Percentiles rank a stretch among this genome's conserved stretches.
These are phyloP conservation scores for Oriolus oriolus DNA, from an alignment of 2,113 vertebrate species.

Conservation along the genomic window DNA sequence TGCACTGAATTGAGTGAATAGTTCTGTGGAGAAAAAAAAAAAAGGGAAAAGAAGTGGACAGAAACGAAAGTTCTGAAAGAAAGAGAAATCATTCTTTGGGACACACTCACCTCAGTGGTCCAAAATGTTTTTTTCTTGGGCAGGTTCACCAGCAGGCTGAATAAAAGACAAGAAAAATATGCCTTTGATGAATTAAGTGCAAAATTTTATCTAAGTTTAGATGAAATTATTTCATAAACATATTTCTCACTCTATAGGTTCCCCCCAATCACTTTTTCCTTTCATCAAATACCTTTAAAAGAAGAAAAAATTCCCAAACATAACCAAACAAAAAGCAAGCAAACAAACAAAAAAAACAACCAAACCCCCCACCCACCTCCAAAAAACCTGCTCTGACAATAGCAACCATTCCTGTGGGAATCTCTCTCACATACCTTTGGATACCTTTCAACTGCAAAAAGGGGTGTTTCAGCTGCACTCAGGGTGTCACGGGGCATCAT, in stretches of 20 bases:
- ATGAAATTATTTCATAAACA: not conserved
- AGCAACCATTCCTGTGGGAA: not conserved
- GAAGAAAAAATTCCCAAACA: not conserved
- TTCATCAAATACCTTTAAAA: not conserved
- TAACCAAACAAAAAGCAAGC: not conserved
- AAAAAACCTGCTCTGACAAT: not conserved
- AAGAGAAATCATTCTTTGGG: not conserved
- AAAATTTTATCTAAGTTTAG: not conserved
- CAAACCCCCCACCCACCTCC: accelerated
- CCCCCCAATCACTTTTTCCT: not conserved
- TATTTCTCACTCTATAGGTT: not conserved
- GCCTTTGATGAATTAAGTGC: not conserved
- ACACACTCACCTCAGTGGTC: not conserved
- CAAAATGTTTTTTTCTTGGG: not conserved
- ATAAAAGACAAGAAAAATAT: not conserved
- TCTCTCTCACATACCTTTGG: not conserved
- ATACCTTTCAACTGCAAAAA: not conserved
- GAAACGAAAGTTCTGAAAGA: not conserved
- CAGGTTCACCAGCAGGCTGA: not conserved
- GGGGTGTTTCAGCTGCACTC: not conserved
- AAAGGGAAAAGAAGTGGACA: not conserved
- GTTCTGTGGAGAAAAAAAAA: not conserved
- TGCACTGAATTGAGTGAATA: not conserved
- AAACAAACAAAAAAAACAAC: not conserved
- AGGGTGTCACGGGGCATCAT: too few species aligned